Evolutionary conservation across 1,140 invertebrate species (phyloP).

Genomic region (Heliconius eleuchia): DNA sequence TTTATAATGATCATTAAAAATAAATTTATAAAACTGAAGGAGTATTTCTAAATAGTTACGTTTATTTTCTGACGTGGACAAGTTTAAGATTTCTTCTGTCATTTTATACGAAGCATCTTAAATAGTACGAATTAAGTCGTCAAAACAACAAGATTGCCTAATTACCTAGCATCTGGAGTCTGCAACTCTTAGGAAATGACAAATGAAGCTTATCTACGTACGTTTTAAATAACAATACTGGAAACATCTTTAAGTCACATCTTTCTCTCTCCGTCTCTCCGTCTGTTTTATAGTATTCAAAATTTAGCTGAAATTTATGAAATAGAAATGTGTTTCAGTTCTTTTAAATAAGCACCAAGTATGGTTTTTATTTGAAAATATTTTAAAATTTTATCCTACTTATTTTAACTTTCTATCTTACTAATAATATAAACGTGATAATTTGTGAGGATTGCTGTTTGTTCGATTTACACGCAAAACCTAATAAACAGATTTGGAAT

Average conservation of each 20-base stretch:
- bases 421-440: too few species aligned
- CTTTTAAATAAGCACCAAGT: too few species aligned
- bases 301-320: background rate
- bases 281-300: background rate
- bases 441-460: too few species aligned
- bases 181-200: background rate
- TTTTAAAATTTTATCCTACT: too few species aligned
- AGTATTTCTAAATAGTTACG: too few species aligned
- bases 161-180: conserved; percentile 1
- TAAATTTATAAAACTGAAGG: too few species aligned
- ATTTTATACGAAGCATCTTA: background rate
- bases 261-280: background rate
- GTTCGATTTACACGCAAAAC: too few species aligned
- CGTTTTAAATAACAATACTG: background rate
- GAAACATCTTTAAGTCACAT: background rate
- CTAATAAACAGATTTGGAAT: too few species aligned
- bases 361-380: too few species aligned
- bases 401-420: too few species aligned
- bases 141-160: background rate
- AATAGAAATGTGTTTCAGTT: background rate
- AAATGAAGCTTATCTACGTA: background rate
- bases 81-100: background rate
- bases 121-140: background rate
- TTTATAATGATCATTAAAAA: too few species aligned
- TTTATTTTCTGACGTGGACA: background rate